Evolutionary conservation across 1,140 invertebrate genomes (phyloP).

Genomic region (Zaprionus gabonicus): DNA sequence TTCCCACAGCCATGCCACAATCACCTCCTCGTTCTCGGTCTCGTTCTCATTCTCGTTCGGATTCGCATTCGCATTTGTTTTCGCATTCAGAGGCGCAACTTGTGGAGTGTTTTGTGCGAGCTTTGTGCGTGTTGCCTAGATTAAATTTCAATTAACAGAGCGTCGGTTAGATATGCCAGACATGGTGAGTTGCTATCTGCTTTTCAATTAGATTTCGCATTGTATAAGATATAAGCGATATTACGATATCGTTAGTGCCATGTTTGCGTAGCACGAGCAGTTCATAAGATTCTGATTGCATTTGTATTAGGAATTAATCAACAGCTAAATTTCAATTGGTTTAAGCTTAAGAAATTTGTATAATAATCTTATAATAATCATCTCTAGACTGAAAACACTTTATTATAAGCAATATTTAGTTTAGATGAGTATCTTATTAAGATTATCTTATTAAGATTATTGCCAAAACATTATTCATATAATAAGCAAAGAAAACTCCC

Average conservation of each 20-base stretch:
- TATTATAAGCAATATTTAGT: too few species aligned
- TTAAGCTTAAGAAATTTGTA: background rate
- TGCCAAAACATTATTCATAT: background rate
- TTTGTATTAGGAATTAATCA: background rate
- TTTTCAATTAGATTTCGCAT: conserved; percentile 75
- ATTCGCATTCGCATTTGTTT: conserved; percentile 27
- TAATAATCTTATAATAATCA: too few species aligned
- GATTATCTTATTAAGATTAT: too few species aligned
- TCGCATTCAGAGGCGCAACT: conserved; percentile 32
- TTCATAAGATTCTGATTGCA: background rate
- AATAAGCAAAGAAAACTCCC: too few species aligned
- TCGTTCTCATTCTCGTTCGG: conserved; percentile 41
- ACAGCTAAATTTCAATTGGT: background rate
- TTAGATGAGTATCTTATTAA: background rate
- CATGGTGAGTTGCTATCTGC: conserved; percentile 53
- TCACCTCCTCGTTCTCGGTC: conserved; percentile 9
- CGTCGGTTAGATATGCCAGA: conserved; percentile 27
- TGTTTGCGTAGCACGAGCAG: background rate
- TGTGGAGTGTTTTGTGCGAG: conserved; percentile 26
- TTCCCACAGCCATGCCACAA: conserved; percentile 26
- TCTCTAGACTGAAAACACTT: too few species aligned
- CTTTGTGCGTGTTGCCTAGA: conserved; percentile 64
- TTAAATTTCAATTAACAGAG: conserved; percentile 75
- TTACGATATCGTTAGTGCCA: conserved; percentile 9
- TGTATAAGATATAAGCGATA: conserved; percentile 61